phyloP scores from a whole-genome alignment of 2,113 vertebrate genomes.

The Nannobrachium achirus region DNA sequence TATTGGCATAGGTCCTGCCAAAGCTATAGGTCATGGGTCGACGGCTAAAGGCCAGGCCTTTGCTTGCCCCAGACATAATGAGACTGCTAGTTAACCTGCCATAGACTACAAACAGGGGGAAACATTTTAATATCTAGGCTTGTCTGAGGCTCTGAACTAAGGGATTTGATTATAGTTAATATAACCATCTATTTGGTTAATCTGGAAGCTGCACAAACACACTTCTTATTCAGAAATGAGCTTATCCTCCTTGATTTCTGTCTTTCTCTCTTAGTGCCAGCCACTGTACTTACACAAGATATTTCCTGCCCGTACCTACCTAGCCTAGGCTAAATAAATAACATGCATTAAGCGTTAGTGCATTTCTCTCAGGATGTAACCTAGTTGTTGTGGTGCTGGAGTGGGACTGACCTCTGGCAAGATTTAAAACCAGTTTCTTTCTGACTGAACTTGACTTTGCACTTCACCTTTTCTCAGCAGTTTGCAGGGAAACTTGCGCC shows the following conservation, averaged over 20 bases:
- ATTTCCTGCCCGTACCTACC: background rate
- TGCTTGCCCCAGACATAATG: constrained; percentile 21
- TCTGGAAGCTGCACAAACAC: background rate
- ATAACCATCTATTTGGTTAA: constrained; percentile 2
- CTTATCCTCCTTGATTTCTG: constrained; percentile 24
- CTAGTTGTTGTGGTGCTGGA: constrained; percentile 14
- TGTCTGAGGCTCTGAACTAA: constrained; percentile 2
- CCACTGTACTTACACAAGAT: background rate
- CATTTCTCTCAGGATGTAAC: background rate
- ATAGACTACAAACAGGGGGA: background rate
- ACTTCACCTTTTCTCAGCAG: constrained; percentile 70
- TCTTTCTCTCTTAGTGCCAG: constrained; percentile 46
- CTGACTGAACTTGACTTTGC: constrained; percentile 63
- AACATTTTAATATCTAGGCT: too few relatives aligned
- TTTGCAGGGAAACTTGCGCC: constrained; percentile 60
- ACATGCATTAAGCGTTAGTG: constrained; percentile 15
- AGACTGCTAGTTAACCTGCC: constrained; percentile 17
- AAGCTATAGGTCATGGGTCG: constrained; percentile 19
- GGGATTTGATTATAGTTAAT: background rate
- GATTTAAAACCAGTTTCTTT: constrained; percentile 33
- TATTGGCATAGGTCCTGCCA: background rate
- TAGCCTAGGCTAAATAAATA: background rate
- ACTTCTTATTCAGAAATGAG: background rate
- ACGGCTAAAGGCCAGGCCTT: constrained; percentile 21
- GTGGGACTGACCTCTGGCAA: constrained; percentile 25